phyloP scores from a whole-genome alignment of 2,888 invertebrate species.

The Pseudanteris insignis region DNA sequence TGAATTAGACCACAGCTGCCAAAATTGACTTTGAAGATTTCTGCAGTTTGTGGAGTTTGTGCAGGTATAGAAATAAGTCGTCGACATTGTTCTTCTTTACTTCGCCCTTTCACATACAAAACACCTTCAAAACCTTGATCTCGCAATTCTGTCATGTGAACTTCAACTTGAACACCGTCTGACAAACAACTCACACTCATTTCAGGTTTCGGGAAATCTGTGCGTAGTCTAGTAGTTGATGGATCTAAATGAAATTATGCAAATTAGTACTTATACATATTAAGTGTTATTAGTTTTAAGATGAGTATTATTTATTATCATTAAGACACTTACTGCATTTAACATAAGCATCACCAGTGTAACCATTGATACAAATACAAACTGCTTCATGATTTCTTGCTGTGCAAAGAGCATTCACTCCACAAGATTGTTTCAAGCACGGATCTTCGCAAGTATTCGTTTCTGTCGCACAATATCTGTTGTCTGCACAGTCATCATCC shows the following conservation, averaged over 20 bases:
- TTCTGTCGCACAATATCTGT: constrained; percentile 76
- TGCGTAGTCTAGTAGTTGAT: constrained; percentile 68
- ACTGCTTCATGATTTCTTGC: constrained; percentile 79
- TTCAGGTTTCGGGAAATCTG: constrained; percentile 85
- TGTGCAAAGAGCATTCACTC: constrained; percentile 81
- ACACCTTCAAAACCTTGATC: constrained; percentile 80
- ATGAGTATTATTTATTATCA: too few relatives aligned
- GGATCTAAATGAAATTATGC: constrained; percentile 12
- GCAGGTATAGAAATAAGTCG: constrained; percentile 80
- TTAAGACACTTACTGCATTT: constrained; percentile 79
- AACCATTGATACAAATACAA: constrained; percentile 81
- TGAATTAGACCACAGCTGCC: constrained; percentile 92
- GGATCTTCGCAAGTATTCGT: constrained; percentile 82
- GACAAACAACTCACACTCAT: constrained; percentile 90
- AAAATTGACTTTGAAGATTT: constrained; percentile 86
- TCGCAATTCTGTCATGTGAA: constrained; percentile 71
- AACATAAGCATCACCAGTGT: constrained; percentile 79
- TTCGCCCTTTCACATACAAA: constrained; percentile 92
- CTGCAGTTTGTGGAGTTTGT: constrained; percentile 68
- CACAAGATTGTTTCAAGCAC: constrained; percentile 78
- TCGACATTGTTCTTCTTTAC: constrained; percentile 90
- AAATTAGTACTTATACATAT: too few relatives aligned
- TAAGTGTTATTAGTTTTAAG: too few relatives aligned
- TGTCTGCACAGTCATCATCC: constrained; percentile 80
- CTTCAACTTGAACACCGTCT: constrained; percentile 88